phyloP scores from a whole-genome alignment of 2,888 invertebrate species.

The Ypsolopha sequella region DNA sequence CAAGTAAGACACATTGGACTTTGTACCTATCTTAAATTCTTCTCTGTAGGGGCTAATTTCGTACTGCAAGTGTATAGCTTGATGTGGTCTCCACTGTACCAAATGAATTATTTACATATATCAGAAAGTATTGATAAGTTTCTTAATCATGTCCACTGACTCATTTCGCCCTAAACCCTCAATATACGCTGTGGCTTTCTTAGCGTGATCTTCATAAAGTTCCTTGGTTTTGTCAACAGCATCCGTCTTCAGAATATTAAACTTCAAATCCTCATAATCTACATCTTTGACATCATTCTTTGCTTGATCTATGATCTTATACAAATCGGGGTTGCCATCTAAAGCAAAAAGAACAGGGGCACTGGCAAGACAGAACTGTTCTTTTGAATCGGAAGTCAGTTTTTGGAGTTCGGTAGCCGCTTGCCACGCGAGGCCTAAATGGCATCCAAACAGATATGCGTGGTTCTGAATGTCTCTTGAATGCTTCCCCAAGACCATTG shows the following conservation, averaged over 20 bases:
- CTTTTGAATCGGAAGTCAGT: conserved; percentile 70
- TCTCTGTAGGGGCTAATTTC: no score
- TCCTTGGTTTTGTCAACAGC: conserved; percentile 51
- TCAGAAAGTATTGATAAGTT: conserved; percentile 50
- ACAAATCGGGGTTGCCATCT: conserved; percentile 80
- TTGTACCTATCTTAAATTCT: no score
- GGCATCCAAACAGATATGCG: conserved; percentile 85
- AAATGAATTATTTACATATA: no score
- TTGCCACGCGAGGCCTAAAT: conserved; percentile 87
- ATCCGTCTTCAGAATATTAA: conserved; percentile 56
- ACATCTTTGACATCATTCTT: conserved; percentile 75
- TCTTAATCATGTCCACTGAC: conserved; percentile 57
- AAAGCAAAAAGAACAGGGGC: conserved; percentile 89
- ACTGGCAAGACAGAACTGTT: conserved; percentile 80
- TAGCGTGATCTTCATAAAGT: conserved; percentile 52
- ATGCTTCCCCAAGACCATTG: conserved; percentile 82
- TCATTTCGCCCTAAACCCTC: conserved; percentile 51
- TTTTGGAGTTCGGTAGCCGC: conserved; percentile 62
- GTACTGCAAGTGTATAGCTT: no score
- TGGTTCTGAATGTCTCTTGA: conserved; percentile 74
- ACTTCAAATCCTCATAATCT: conserved; percentile 73
- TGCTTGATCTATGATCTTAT: conserved; percentile 73
- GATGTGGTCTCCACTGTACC: no score
- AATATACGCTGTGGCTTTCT: conserved; percentile 46
- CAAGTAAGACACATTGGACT: no score